These are phyloP conservation scores for Gonioctena quinquepunctata DNA, from an alignment of 1,140 invertebrate genomes.

Conservation along the genomic window DNA sequence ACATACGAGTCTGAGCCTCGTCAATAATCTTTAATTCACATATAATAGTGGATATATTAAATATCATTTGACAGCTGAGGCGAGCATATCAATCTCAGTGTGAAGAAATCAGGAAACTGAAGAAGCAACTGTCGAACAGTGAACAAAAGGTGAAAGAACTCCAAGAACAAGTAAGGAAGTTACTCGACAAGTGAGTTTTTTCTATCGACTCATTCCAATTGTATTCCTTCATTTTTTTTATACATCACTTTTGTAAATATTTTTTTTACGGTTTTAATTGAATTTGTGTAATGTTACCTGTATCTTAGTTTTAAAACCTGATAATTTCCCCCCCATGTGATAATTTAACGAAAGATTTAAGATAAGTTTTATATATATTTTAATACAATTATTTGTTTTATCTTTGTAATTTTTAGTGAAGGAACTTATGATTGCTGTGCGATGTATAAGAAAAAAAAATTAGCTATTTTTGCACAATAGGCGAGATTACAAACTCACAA, in stretches of 20 bases:
- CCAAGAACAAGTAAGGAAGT: slow-evolving; percentile 70
- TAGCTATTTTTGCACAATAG: too few relatives aligned
- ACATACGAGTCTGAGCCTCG: too few relatives aligned
- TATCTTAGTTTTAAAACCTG: not conserved
- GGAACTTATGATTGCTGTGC: too few relatives aligned
- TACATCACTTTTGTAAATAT: slow-evolving; percentile 11
- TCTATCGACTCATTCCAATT: not conserved
- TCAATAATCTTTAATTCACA: too few relatives aligned
- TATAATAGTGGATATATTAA: too few relatives aligned
- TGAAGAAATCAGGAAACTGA: slow-evolving; percentile 76
- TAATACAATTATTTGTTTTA: too few relatives aligned
- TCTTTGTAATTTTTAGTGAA: too few relatives aligned
- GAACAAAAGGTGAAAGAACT: slow-evolving; percentile 77
- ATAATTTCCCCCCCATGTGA: not conserved
- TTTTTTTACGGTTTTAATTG: not conserved
- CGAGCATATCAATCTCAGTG: slow-evolving; percentile 74
- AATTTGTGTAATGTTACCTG: not conserved
- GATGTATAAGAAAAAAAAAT: too few relatives aligned
- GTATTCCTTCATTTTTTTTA: too few relatives aligned
- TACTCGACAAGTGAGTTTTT: slow-evolving; percentile 37
- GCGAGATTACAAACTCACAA: too few relatives aligned
- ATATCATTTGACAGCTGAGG: slow-evolving; percentile 64
- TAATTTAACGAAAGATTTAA: not conserved
- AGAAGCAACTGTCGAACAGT: slow-evolving; percentile 74
- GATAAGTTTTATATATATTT: not conserved